Conservation (phyloP, 1,140 invertebrate genomes). For the Temnothorax nylanderi region DNA sequence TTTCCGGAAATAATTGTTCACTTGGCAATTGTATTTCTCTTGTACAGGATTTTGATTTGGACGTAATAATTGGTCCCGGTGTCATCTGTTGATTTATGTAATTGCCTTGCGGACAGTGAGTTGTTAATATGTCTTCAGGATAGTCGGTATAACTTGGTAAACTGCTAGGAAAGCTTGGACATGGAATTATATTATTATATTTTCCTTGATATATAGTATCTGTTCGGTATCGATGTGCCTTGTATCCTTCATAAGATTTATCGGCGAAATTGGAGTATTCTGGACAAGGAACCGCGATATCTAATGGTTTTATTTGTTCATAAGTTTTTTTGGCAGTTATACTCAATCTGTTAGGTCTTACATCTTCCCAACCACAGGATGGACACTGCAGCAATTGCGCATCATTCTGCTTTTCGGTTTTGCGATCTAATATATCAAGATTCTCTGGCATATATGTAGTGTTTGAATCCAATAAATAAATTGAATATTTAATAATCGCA, state of each 20-base stretch:
- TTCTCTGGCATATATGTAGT: not conserved
- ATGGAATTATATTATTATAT: not conserved
- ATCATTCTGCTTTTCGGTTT: not conserved
- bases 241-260: not conserved
- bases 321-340: not conserved
- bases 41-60: not conserved
- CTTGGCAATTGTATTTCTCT: not conserved
- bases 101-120: not conserved
- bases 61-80: not conserved
- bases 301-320: not conserved
- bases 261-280: not conserved
- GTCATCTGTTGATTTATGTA: not conserved
- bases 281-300: not conserved
- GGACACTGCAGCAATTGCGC: constrained; percentile 51
- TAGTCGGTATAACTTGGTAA: not conserved
- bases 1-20: not conserved
- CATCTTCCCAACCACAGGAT: constrained; percentile 56
- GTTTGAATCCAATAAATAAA: not conserved
- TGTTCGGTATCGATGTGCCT: not conserved
- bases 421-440: not conserved
- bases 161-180: not conserved
- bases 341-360: not conserved
- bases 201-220: not conserved
- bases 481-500: not conserved
- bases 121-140: not conserved